Percentiles rank a stretch among this genome's conserved stretches.
Conservation (phyloP, 2,888 invertebrate genomes). For the Keiferia lycopersicella region DNA sequence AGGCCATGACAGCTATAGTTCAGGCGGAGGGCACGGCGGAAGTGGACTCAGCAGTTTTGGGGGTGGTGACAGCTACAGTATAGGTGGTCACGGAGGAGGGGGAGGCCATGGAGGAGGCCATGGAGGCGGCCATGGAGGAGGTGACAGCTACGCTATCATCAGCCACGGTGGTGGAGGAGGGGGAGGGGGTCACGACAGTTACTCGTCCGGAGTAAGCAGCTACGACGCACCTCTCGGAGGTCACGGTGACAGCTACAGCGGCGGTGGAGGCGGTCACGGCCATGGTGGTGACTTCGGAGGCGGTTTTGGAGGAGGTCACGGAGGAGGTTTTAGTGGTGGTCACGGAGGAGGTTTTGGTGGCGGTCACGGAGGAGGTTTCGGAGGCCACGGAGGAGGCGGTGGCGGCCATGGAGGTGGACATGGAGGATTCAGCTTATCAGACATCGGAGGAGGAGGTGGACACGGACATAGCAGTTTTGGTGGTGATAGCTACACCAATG, state of each 20-base stretch:
- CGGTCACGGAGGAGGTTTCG: slow-evolving; percentile 38
- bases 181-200: slow-evolving; percentile 32
- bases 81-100: slow-evolving; percentile 39
- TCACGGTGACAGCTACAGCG: slow-evolving; percentile 38
- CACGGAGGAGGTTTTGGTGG: slow-evolving; percentile 46
- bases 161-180: slow-evolving; percentile 38
- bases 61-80: slow-evolving; percentile 35
- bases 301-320: slow-evolving; percentile 46
- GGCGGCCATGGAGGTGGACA: slow-evolving; percentile 43
- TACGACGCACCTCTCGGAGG: slow-evolving; percentile 36
- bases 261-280: slow-evolving; percentile 34
- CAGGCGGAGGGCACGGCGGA: slow-evolving; percentile 38
- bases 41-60: slow-evolving; percentile 37
- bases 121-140: slow-evolving; percentile 34
- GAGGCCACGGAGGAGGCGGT: slow-evolving; percentile 37
- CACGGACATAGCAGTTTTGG: slow-evolving; percentile 50
- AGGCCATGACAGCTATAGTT: slow-evolving; percentile 31
- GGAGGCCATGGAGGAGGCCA: slow-evolving; percentile 30
- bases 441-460: slow-evolving; percentile 45
- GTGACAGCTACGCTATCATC: slow-evolving; percentile 33
- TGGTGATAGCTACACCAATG: slow-evolving; percentile 71
- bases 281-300: slow-evolving; percentile 42
- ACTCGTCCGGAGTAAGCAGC: slow-evolving; percentile 32
- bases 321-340: slow-evolving; percentile 34
- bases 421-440: slow-evolving; percentile 35